Percentiles rank a stretch among this genome's conserved stretches.
phyloP scores from a whole-genome alignment of 2,888 invertebrate genomes.

The Cylindroiulus punctatus region DNA sequence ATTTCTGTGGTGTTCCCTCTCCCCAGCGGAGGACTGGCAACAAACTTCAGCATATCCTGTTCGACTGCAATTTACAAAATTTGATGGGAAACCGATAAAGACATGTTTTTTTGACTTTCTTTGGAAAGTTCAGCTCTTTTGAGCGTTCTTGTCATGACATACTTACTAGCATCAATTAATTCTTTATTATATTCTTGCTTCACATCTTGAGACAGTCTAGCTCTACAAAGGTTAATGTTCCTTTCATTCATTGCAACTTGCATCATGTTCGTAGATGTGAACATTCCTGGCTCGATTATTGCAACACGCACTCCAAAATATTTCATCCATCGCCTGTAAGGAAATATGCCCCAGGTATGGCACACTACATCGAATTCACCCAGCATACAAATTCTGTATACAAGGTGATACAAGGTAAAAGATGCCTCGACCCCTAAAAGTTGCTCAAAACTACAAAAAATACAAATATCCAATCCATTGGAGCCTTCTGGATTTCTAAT shows the following conservation, averaged over 20 bases:
- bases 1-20: not conserved
- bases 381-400: not conserved
- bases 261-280: not conserved
- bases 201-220: not conserved
- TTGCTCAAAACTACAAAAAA: too few species aligned
- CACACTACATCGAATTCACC: too few species aligned
- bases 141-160: too few species aligned
- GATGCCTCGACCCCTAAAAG: too few species aligned
- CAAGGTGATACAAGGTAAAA: too few species aligned
- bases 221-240: not conserved
- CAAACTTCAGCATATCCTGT: not conserved
- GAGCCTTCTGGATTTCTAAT: too few species aligned
- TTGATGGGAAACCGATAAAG: too few species aligned
- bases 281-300: conserved; percentile 52
- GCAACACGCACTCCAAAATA: conserved; percentile 4
- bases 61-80: not conserved
- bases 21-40: not conserved
- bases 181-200: not conserved
- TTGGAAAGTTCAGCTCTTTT: too few species aligned
- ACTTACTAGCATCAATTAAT: not conserved
- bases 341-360: not conserved
- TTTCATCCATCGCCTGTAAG: conserved; percentile 50
- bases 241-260: not conserved
- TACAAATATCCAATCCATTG: too few species aligned
- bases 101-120: too few species aligned